Evolutionary conservation across 2,888 invertebrate genomes (phyloP).

Genomic region (Melipona bicolor): DNA sequence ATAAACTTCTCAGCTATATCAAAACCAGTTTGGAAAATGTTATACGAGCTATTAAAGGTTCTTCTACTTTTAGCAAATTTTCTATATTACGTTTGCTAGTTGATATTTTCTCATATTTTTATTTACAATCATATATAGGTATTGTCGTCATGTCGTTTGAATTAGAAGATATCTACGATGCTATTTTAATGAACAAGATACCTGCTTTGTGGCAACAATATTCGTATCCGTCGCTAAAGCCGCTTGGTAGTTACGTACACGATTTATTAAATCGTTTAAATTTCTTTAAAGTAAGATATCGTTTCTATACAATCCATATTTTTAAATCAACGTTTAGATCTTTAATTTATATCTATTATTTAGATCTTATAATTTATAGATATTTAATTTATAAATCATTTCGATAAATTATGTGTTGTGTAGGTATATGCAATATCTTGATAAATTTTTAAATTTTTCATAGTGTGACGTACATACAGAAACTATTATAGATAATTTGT

Average conservation of each 20-base stretch:
- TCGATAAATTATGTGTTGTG: too few species aligned
- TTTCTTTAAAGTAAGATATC: constrained; percentile 90
- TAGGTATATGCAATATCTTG: too few species aligned
- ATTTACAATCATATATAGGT: constrained; percentile 85
- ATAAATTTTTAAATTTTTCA: too few species aligned
- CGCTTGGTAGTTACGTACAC: constrained; percentile 93
- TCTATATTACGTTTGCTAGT: background rate
- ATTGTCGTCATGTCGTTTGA: constrained; percentile 93
- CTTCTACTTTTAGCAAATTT: background rate
- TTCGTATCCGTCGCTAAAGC: constrained; percentile 97
- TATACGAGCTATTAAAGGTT: constrained; percentile 95
- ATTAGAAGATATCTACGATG: constrained; percentile 93
- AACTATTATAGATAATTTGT: background rate
- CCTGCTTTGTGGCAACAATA: constrained; percentile 93
- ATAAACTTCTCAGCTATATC: constrained; percentile 90
- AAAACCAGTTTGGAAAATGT: constrained; percentile 91
- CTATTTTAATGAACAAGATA: constrained; percentile 93
- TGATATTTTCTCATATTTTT: background rate
- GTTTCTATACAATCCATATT: background rate
- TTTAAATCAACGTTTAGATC: background rate
- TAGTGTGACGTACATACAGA: background rate
- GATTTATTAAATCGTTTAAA: constrained; percentile 93
- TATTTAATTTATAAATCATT: background rate
- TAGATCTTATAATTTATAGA: too few species aligned
- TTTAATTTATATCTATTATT: too few species aligned